These are phyloP conservation scores for Daphoenositta chrysoptera DNA, from an alignment of 2,113 vertebrate species.

Conservation along the genomic window DNA sequence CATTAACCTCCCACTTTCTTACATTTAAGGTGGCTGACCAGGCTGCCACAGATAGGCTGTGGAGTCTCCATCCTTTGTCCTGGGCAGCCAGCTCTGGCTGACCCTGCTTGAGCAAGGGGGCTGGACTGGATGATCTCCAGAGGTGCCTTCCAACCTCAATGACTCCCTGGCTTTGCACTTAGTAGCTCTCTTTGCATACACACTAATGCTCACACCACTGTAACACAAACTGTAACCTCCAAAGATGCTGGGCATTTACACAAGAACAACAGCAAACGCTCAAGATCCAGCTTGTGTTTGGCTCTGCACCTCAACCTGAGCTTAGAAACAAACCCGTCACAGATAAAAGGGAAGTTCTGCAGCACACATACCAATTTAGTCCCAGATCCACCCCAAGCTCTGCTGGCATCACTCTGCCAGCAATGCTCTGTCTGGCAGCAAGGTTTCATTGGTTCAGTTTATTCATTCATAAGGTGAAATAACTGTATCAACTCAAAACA, in stretches of 20 bases:
- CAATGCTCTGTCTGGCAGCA: background rate
- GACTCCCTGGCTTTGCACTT: background rate
- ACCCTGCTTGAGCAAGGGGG: background rate
- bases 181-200: background rate
- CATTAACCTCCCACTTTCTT: background rate
- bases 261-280: background rate
- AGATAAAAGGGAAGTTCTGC: background rate
- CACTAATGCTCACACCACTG: fast-evolving
- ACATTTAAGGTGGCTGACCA: background rate
- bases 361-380: background rate
- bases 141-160: background rate
- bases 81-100: background rate
- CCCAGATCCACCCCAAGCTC: background rate
- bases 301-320: background rate
- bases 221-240: background rate
- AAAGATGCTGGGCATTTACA: background rate
- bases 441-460: background rate
- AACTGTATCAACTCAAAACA: background rate
- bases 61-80: background rate
- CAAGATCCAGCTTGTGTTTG: background rate
- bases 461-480: background rate
- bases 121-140: background rate
- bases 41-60: background rate
- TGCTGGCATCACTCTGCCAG: background rate
- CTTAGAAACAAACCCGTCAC: background rate